Conservation (phyloP, 2,888 invertebrate species). For the Chymomyza procnemis region DNA sequence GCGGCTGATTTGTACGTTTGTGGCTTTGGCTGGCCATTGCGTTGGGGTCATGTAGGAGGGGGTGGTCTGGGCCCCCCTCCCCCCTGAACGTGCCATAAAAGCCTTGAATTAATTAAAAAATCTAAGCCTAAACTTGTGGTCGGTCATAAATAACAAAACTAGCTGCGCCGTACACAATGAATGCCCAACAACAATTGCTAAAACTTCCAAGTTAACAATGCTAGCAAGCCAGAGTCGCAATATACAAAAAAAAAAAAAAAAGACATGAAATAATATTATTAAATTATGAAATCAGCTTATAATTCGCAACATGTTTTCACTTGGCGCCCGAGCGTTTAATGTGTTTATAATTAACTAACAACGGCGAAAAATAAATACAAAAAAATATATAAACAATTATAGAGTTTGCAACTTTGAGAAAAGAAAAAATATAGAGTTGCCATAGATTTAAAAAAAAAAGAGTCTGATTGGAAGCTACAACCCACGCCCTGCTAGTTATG, state of each 20-base stretch:
- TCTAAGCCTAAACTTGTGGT: conserved; percentile 63
- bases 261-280: neutral
- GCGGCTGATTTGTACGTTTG: neutral
- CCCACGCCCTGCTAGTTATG: neutral
- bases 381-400: conserved; percentile 12
- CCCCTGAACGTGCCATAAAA: conserved; percentile 43
- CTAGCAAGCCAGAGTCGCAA: too few relatives aligned
- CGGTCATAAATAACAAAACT: conserved; percentile 58
- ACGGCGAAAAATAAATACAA: conserved; percentile 1
- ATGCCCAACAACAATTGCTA: conserved; percentile 35
- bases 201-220: conserved; percentile 27
- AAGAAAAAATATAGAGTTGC: conserved; percentile 1
- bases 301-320: conserved; percentile 2
- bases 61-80: too few relatives aligned
- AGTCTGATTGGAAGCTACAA: neutral
- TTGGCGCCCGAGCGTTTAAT: neutral
- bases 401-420: neutral
- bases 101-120: conserved; percentile 72
- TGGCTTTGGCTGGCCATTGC: neutral
- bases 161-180: conserved; percentile 23
- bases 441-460: neutral
- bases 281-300: neutral
- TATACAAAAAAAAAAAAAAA: conserved; percentile 1
- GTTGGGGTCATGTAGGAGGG: neutral
- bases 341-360: conserved; percentile 1